phyloP scores from a whole-genome alignment of 2,113 vertebrate genomes.

The Melanerpes formicivorus region DNA sequence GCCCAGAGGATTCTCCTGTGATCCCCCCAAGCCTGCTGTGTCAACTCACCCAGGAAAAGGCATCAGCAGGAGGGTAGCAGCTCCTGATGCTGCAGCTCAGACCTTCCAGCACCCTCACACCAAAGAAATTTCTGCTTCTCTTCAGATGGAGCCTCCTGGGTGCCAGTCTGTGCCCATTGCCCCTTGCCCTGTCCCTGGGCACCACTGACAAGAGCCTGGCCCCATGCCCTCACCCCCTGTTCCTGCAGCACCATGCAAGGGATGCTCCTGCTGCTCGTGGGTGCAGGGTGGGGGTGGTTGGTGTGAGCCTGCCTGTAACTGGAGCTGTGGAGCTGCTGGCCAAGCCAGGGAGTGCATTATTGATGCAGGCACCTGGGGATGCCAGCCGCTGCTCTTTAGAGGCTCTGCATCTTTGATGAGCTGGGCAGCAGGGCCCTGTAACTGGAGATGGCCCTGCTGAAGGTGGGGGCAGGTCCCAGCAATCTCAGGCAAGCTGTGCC shows the following conservation, averaged over 20 bases:
- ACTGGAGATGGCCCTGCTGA: constrained; percentile 37
- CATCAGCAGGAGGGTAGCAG: too few relatives aligned
- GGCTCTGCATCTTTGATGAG: constrained; percentile 70
- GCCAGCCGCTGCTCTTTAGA: constrained; percentile 64
- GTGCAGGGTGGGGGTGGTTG: fast-evolving
- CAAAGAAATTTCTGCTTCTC: not conserved
- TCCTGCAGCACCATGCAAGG: not conserved
- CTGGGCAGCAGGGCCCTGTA: not conserved
- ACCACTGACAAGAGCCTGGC: not conserved
- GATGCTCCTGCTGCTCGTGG: fast-evolving
- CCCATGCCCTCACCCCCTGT: not conserved
- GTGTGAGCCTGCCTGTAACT: not conserved
- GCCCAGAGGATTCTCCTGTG: too few relatives aligned
- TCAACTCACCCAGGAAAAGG: too few relatives aligned
- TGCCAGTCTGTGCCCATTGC: not conserved
- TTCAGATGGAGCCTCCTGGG: not conserved
- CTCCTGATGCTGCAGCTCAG: too few relatives aligned
- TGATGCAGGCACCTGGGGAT: constrained; percentile 42
- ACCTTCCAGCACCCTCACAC: not conserved
- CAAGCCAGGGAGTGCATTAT: constrained; percentile 5
- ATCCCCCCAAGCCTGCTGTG: too few relatives aligned
- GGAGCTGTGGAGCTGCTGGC: not conserved
- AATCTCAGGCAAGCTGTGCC: constrained; percentile 57
- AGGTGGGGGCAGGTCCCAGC: constrained; percentile 21
- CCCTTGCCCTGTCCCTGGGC: not conserved